Evolutionary conservation across 2,797 vertebrate species (phyloP).

Genomic region (Podargus strigoides): DNA sequence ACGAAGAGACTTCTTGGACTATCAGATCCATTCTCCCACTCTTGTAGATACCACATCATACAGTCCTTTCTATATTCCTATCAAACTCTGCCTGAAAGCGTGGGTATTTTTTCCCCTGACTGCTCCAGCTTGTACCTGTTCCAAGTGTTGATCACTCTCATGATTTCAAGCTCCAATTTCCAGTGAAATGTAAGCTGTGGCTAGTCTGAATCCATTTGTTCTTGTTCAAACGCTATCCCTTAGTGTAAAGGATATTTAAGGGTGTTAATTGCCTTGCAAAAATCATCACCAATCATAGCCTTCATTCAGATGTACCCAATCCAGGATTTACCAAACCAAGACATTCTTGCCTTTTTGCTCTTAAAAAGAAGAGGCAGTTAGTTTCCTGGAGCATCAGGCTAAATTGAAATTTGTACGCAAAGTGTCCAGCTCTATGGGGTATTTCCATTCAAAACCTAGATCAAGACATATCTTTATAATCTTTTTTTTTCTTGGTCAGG

Average conservation of each 20-base stretch:
- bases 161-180: neutral
- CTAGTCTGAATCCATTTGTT: neutral
- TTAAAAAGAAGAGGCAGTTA: neutral
- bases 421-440: neutral
- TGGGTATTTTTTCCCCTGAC: neutral
- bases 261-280: neutral
- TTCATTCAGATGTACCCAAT: neutral
- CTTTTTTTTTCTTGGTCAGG: neutral
- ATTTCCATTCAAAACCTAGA: neutral
- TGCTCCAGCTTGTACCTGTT: neutral
- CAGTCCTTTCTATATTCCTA: neutral
- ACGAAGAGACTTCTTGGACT: neutral
- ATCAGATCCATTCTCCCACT: constrained; percentile 1
- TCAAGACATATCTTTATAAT: neutral
- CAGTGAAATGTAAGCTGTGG: neutral
- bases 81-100: neutral
- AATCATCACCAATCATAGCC: neutral
- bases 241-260: neutral
- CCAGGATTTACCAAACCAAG: neutral
- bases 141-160: neutral
- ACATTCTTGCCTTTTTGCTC: neutral
- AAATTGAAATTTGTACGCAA: neutral
- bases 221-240: neutral
- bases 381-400: neutral
- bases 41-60: constrained; percentile 12